phyloP scores from a whole-genome alignment of 1,140 invertebrate genomes.

The Elymnias hypermnestra region DNA sequence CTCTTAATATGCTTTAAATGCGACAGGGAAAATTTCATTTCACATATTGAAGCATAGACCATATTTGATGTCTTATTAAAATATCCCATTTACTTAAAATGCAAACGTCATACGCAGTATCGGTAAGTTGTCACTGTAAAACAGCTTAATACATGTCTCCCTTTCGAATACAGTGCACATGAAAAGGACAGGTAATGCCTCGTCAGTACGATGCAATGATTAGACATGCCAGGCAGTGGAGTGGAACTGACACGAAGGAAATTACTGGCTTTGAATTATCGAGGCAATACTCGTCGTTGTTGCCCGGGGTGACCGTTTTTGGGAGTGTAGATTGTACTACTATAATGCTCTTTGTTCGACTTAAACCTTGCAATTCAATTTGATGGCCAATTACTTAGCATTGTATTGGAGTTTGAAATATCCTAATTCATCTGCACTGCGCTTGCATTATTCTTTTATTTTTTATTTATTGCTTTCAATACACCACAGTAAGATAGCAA shows the following conservation, averaged over 20 bases:
- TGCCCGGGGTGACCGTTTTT: too few relatives aligned
- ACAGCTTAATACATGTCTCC: neutral
- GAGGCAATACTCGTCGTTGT: conserved; percentile 2
- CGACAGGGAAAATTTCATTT: too few relatives aligned
- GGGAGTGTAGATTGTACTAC: neutral
- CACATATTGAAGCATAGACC: too few relatives aligned
- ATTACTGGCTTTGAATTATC: conserved; percentile 19
- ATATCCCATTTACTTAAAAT: neutral
- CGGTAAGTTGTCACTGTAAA: conserved; percentile 6
- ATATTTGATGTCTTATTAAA: too few relatives aligned
- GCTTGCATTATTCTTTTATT: too few relatives aligned
- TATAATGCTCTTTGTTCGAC: neutral
- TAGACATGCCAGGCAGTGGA: conserved; percentile 4
- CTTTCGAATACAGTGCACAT: neutral
- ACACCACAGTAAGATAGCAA: too few relatives aligned
- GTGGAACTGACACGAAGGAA: conserved; percentile 18
- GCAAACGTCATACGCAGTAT: conserved; percentile 10
- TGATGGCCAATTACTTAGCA: too few relatives aligned
- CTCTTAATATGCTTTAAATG: too few relatives aligned
- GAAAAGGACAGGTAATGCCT: conserved; percentile 1
- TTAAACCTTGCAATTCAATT: conserved; percentile 2
- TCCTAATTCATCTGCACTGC: too few relatives aligned
- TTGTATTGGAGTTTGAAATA: too few relatives aligned
- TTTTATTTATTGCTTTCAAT: too few relatives aligned
- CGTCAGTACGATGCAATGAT: neutral